Evolutionary conservation across 2,113 vertebrate genomes (phyloP).

Genomic region (Vireo altiloquus): DNA sequence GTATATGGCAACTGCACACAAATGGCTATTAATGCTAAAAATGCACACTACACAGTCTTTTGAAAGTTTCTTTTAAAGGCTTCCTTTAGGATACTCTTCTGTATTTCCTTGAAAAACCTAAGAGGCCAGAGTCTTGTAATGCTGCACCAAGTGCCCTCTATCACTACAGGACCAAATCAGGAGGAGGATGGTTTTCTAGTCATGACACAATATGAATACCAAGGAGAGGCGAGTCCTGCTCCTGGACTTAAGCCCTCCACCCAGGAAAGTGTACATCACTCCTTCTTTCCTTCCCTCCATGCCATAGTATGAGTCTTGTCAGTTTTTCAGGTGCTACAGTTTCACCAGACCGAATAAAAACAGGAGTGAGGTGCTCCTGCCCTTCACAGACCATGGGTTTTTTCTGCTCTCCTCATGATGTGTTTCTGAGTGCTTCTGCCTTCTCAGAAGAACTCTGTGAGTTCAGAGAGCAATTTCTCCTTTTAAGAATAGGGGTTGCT

Average conservation of each 20-base stretch:
- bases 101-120: not conserved
- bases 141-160: not conserved
- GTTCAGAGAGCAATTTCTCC: not conserved
- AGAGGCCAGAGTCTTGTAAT: not conserved
- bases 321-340: not conserved
- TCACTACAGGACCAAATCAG: not conserved
- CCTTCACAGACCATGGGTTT: fast-evolving
- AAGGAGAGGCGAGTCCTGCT: not conserved
- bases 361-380: not conserved
- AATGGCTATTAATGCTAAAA: not conserved
- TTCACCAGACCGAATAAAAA: not conserved
- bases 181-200: not conserved
- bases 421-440: not conserved
- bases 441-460: not conserved
- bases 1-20: not conserved
- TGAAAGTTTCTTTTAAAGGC: not conserved
- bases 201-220: not conserved
- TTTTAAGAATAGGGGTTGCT: not conserved
- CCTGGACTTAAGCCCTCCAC: not conserved
- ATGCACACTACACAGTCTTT: not conserved
- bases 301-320: not conserved
- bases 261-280: not conserved
- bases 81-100: not conserved
- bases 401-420: not conserved
- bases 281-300: not conserved